These are phyloP conservation scores for Diachrysia chrysitis DNA, from an alignment of 2,888 invertebrate genomes.

Conservation along the genomic window DNA sequence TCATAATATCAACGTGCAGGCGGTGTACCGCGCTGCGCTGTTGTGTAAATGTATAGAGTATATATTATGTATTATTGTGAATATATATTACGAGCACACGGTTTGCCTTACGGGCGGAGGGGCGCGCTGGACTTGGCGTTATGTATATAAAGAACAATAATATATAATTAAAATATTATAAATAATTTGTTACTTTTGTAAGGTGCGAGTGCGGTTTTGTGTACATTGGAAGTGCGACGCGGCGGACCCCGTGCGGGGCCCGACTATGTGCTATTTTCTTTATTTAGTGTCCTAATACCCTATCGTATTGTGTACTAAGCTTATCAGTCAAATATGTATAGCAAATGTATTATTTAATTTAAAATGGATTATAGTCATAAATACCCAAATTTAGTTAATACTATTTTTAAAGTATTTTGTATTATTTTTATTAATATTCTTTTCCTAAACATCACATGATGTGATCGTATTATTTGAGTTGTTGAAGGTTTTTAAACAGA, in stretches of 20 bases:
- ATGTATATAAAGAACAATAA: slow-evolving; percentile 87
- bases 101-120: slow-evolving; percentile 78
- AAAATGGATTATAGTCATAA: slow-evolving; percentile 88
- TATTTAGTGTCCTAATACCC: slow-evolving; percentile 85
- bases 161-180: slow-evolving; percentile 79
- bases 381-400: slow-evolving; percentile 89
- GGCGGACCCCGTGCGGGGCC: slow-evolving; percentile 65
- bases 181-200: slow-evolving; percentile 86
- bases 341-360: slow-evolving; percentile 87
- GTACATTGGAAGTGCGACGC: slow-evolving; percentile 76
- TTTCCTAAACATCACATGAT: slow-evolving; percentile 83
- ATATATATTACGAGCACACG: slow-evolving; percentile 79
- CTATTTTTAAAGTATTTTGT: slow-evolving; percentile 81
- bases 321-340: slow-evolving; percentile 89
- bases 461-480: slow-evolving; percentile 81
- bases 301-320: slow-evolving; percentile 86
- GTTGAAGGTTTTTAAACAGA: slow-evolving; percentile 70
- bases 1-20: slow-evolving; percentile 78
- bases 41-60: slow-evolving; percentile 85
- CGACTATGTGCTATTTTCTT: slow-evolving; percentile 83
- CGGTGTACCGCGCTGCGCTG: slow-evolving; percentile 74
- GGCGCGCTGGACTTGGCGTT: slow-evolving; percentile 79
- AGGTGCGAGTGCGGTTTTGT: slow-evolving; percentile 81
- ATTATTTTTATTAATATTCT: slow-evolving; percentile 76
- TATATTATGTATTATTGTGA: slow-evolving; percentile 73